Evolutionary conservation across 1,140 invertebrate genomes (phyloP), one percentile per base, ranked within the genome.

Genomic region (Drosophila eugracilis): DNA sequence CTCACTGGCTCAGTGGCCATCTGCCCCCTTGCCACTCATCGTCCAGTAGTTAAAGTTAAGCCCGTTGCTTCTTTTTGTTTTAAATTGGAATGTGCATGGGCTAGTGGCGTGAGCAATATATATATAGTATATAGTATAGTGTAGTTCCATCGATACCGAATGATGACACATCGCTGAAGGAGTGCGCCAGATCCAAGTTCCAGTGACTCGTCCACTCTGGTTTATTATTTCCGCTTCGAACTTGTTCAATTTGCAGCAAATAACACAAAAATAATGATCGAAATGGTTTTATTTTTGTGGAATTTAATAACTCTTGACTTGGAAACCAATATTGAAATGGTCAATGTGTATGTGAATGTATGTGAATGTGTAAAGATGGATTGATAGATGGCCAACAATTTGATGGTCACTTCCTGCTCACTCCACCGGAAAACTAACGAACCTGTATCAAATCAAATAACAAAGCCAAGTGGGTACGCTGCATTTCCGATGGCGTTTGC

Each of bases 41-140:
- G 14, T 0, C 34, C 36, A 66, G 60, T 67, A 67, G 28, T 67
- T 67, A 67, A 67, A 67, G 28, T 34, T 48, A 39, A 34, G 26
- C 52, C 26, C 45, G 4, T 21, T 53, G 45, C 19, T 9, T 5
- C 17, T 17, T 54, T 66, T 54, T 49, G 59, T 59, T 75, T 75
- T 44, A 75, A 50, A 52, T 39, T 52, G 28, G 21, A 32, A 21
- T 22, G 10, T 37, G 9, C 34, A 48, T 6, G 22, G 12, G 21
- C 15, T 21, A 22, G 14, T 15, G 9, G 30, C 10, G 14, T 9
- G n/a, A 28, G 28, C 47, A n/a, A 22, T 10, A 37, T n/a, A n/a
- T n/a, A n/a, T n/a, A n/a, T n/a, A n/a, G n/a, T n/a, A n/a, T n/a
- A n/a, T n/a, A n/a, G n/a, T n/a, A n/a, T 14, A 48, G 30, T 62